phyloP scores from a whole-genome alignment of 2,888 invertebrate species.

The Diachrysia chrysitis region DNA sequence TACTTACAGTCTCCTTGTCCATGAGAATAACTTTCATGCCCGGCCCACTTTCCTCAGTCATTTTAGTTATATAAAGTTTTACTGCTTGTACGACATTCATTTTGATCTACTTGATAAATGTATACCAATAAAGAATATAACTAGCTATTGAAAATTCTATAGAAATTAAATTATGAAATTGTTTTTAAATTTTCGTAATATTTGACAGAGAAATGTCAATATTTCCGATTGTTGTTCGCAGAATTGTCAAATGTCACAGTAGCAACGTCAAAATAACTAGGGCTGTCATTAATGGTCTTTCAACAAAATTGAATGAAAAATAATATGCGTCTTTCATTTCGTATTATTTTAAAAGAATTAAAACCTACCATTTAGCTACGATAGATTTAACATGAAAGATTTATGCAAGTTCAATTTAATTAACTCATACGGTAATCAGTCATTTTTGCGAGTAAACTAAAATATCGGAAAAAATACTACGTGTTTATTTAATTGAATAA shows the following conservation, averaged over 20 bases:
- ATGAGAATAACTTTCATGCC: constrained; percentile 99
- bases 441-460: too few species aligned
- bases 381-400: too few species aligned
- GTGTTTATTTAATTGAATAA: too few species aligned
- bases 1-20: constrained; percentile 98
- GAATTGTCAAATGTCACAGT: background rate
- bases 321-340: too few species aligned
- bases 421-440: too few species aligned
- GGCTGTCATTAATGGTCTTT: background rate
- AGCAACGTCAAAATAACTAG: background rate
- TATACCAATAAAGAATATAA: background rate
- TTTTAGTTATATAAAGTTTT: constrained; percentile 98
- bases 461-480: too few species aligned
- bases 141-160: background rate
- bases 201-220: constrained; percentile 21
- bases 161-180: constrained; percentile 17
- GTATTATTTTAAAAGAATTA: too few species aligned
- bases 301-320: too few species aligned
- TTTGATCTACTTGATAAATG: constrained; percentile 63
- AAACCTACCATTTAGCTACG: too few species aligned
- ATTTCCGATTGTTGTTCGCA: constrained; percentile 7
- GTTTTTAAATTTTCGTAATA: constrained; percentile 32
- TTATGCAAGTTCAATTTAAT: too few species aligned
- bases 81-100: constrained; percentile 98
- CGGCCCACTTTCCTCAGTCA: constrained; percentile 99